Conservation (phyloP, 2,888 invertebrate genomes). For the Andrena fulva region DNA sequence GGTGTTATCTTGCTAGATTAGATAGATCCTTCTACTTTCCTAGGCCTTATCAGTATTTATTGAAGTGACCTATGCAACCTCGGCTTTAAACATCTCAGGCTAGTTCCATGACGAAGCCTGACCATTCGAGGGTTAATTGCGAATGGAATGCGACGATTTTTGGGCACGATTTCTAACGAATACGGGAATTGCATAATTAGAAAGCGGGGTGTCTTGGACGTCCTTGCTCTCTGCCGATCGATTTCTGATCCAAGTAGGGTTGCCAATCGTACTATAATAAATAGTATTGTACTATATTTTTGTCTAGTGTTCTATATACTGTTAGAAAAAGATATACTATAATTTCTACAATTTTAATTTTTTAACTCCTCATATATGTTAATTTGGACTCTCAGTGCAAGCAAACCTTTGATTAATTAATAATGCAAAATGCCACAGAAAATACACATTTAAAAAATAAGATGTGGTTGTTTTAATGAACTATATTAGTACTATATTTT, state of each 20-base stretch:
- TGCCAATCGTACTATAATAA: too few species aligned
- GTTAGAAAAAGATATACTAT: too few species aligned
- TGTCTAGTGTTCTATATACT: too few species aligned
- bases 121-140: constrained; percentile 25
- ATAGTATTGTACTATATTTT: too few species aligned
- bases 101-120: constrained; percentile 10
- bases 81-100: constrained; percentile 17
- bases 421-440: too few species aligned
- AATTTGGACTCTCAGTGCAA: neutral
- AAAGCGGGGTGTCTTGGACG: constrained; percentile 20
- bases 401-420: neutral
- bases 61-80: constrained; percentile 28
- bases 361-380: too few species aligned
- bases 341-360: too few species aligned
- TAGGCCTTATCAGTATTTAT: constrained; percentile 38
- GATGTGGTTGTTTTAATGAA: too few species aligned
- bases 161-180: constrained; percentile 47
- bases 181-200: constrained; percentile 48
- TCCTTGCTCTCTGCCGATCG: constrained; percentile 1
- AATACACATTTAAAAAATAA: too few species aligned
- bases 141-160: neutral
- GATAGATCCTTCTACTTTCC: constrained; percentile 10
- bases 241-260: neutral
- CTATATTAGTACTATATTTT: too few species aligned
- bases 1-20: constrained; percentile 27